Percentiles rank a stretch among this genome's conserved stretches.
phyloP scores from a whole-genome alignment of 2,797 vertebrate species.

The Chiropotes sagulatus region DNA sequence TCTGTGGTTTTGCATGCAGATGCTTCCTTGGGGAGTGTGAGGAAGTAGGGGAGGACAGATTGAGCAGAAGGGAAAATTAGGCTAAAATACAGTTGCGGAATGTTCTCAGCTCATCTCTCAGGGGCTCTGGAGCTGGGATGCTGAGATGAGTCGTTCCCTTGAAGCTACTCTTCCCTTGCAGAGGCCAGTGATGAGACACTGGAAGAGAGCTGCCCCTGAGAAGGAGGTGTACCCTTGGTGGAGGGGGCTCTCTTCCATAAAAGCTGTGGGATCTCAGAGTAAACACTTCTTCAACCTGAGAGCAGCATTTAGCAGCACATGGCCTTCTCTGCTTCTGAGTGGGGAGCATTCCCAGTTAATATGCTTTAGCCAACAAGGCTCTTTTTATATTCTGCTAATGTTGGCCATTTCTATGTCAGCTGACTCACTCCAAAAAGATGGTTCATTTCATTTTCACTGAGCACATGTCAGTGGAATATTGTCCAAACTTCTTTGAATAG shows the following conservation, averaged over 20 bases:
- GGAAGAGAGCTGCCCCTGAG: not conserved
- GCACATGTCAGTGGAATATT: not conserved
- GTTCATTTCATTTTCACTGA: not conserved
- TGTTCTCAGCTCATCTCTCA: not conserved
- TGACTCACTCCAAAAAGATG: not conserved
- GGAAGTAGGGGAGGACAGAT: accelerated
- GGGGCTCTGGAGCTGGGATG: not conserved
- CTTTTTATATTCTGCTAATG: not conserved
- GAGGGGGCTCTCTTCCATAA: not conserved
- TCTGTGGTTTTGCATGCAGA: no score
- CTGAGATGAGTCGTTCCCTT: accelerated
- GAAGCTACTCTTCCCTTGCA: accelerated
- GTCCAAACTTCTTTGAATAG: not conserved
- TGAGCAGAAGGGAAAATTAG: not conserved
- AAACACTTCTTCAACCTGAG: accelerated
- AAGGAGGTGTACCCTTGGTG: not conserved
- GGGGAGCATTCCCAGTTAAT: accelerated
- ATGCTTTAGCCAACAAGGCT: not conserved
- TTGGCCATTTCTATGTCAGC: not conserved
- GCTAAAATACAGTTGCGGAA: not conserved
- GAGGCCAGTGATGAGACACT: not conserved
- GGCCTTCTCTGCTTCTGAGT: not conserved
- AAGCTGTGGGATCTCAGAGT: not conserved
- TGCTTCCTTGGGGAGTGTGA: not conserved
- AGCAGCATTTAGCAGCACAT: accelerated